These are phyloP conservation scores for Phalacrocorax carbo DNA, from an alignment of 2,113 vertebrate genomes.

Conservation along the genomic window DNA sequence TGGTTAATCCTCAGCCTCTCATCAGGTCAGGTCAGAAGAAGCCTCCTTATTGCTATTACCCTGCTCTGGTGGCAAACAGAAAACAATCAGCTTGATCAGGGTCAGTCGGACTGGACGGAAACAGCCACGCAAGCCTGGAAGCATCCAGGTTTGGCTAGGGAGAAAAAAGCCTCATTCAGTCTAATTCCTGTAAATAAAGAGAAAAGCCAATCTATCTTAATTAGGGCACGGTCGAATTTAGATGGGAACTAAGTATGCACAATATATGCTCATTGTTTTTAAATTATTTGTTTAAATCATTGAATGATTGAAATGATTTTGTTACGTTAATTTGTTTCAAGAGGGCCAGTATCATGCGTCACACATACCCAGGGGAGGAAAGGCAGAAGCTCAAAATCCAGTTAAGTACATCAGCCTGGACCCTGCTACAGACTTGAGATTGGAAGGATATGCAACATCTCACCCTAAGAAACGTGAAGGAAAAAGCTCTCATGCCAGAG, in stretches of 20 bases:
- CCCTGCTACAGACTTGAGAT: background rate
- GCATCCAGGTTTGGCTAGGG: background rate
- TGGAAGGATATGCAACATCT: background rate
- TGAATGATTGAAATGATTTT: background rate
- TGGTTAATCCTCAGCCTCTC: background rate
- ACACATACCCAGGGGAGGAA: constrained; percentile 15
- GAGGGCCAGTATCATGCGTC: background rate
- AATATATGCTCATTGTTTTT: background rate
- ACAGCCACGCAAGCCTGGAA: background rate
- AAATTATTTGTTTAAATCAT: background rate
- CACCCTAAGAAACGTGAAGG: background rate
- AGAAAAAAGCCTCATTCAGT: background rate
- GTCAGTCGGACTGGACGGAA: background rate
- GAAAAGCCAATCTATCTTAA: background rate
- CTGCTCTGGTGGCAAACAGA: background rate
- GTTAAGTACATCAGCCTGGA: background rate
- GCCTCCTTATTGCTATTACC: background rate
- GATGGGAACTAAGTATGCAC: background rate
- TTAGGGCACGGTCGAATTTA: background rate
- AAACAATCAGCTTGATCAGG: background rate
- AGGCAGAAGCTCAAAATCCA: background rate
- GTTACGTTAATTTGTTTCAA: background rate
- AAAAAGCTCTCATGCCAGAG: background rate
- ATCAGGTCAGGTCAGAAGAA: background rate
- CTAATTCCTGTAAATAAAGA: constrained; percentile 14